Evolutionary conservation across 2,888 invertebrate species (phyloP).

Genomic region (Caenorhabditis zanzibari): DNA sequence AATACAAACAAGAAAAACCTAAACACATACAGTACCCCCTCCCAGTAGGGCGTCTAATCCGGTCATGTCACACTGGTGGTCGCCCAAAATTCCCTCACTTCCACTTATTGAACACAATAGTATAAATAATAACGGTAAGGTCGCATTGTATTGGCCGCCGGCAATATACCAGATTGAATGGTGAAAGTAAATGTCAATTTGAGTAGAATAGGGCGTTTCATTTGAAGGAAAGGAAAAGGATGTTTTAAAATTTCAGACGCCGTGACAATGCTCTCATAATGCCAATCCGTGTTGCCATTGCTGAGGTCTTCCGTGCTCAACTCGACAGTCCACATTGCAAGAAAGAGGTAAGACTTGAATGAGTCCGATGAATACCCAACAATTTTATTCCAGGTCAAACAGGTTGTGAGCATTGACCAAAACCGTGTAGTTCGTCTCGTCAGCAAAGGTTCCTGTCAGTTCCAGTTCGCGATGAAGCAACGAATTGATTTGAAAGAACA

Average conservation of each 20-base stretch:
- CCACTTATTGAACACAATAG: slow-evolving; percentile 38
- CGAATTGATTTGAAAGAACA: slow-evolving; percentile 81
- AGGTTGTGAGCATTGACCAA: slow-evolving; percentile 76
- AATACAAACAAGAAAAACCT: background rate
- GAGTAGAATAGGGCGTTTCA: slow-evolving; percentile 13
- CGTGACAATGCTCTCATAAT: slow-evolving; percentile 81
- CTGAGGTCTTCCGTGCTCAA: slow-evolving; percentile 78
- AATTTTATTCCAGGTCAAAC: slow-evolving; percentile 64
- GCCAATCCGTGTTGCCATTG: slow-evolving; percentile 81
- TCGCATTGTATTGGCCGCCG: slow-evolving; percentile 38
- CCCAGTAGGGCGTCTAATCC: slow-evolving; percentile 50
- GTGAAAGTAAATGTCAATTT: slow-evolving; percentile 56
- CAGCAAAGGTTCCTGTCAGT: slow-evolving; percentile 82
- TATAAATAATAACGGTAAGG: slow-evolving; percentile 39
- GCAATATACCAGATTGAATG: slow-evolving; percentile 47
- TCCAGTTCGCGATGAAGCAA: slow-evolving; percentile 83
- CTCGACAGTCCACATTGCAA: slow-evolving; percentile 73
- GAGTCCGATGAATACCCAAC: too few relatives aligned
- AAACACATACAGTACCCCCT: background rate
- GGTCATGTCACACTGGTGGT: slow-evolving; percentile 36
- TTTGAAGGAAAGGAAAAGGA: slow-evolving; percentile 6
- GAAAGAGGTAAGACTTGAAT: slow-evolving; percentile 69
- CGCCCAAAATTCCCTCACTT: slow-evolving; percentile 25
- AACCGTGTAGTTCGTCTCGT: slow-evolving; percentile 76
- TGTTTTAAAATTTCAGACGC: slow-evolving; percentile 69